Base-by-base conservation (phyloP, 2,888 invertebrate genomes). In the Lordiphosa fenestrarum region DNA sequence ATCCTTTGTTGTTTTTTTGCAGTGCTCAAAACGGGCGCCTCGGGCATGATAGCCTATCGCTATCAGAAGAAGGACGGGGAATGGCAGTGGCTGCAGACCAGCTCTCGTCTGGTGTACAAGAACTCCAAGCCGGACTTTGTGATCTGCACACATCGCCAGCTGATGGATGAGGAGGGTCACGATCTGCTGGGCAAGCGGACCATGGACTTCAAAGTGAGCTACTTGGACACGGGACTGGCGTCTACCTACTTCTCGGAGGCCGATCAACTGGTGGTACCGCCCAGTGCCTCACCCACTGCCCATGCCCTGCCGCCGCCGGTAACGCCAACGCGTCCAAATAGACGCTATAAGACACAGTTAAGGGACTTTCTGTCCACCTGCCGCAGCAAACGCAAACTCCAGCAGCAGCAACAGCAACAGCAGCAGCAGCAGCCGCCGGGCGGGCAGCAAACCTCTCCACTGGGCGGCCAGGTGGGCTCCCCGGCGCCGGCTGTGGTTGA, bases 81-180 rank as follows among this genome's bases (percentile, higher is more conserved):
- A 85, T 98, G 98, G 96, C 96, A 99, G 90, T 99, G 98, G 98
- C 92, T 99, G 61, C 99, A 99, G 91, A 98, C 98, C 15, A 89
- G 95, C 78, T 98, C 99, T 10, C 92, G 99, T 72, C 93, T 99
- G 74, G 98, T 99, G 75, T 99, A 99, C 91, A 99, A 99, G 91
- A 99, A 99, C 90, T 98, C 98, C 70, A 99, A 99, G 90, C 98
- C 99, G 0, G 99, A 99, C 89, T 98, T 98, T 89, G 98, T 99
- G 69, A 98, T 99, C 84, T 97, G 98, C 90, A 99, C 99, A 40
- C 99, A 99, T 91, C 92, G 99, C 70, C 98, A 99, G 63, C 93
- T 99, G 46, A 99, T 99, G 99, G 99, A 99, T 89, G 99, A 99
- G 90, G 99, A 99, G 91, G 99, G 99, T 9, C 93, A 97, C 69